Base-by-base conservation (phyloP, 1,140 invertebrate genomes). In the Solen grandis region DNA sequence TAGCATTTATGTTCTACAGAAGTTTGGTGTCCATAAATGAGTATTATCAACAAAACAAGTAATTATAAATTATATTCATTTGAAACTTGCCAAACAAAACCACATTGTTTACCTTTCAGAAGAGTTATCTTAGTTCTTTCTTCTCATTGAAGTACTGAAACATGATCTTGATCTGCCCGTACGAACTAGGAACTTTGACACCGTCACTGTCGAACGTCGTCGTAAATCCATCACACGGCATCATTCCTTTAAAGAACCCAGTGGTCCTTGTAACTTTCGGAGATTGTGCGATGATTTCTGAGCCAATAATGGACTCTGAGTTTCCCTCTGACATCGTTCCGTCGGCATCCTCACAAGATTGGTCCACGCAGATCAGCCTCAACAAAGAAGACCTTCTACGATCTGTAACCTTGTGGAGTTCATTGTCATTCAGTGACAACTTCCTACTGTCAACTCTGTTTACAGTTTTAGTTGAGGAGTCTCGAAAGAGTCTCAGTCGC, bases 81-180 rank as follows among this genome's bases (percentile, higher is more conserved):
- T n/a, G n/a, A n/a, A n/a, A n/a, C n/a, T n/a, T n/a, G n/a, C n/a
- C n/a, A n/a, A n/a, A n/a, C n/a, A n/a, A n/a, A n/a, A n/a, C n/a
- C n/a, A n/a, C n/a, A n/a, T n/a, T n/a, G n/a, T 46, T 46, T 46
- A 46, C 41, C 75, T 50, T 78, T 78, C 22, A 78, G 36, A 2
- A 78, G 16, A 0, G 75, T 78, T 2, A 78, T 31, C 3, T 60
- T 5, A 78, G 33, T 33, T 65, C 63, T 14, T 41, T 46, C n/a
- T 60, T 68, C 54, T 69, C 75, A 35, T 78, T 78, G 31, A 69
- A 60, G 25, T 38, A 78, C 19, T 78, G 75, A 27, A 78, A 78
- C 75, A 78, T 69, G 3, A 78, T n/a, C 25, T 78, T 78, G 29
- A 78, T 68, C 25, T 78, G 75, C 41, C 75, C 75, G n/a, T 68